Evolutionary conservation across 2,113 vertebrate species (phyloP).

Genomic region (Vulpes lagopus): DNA sequence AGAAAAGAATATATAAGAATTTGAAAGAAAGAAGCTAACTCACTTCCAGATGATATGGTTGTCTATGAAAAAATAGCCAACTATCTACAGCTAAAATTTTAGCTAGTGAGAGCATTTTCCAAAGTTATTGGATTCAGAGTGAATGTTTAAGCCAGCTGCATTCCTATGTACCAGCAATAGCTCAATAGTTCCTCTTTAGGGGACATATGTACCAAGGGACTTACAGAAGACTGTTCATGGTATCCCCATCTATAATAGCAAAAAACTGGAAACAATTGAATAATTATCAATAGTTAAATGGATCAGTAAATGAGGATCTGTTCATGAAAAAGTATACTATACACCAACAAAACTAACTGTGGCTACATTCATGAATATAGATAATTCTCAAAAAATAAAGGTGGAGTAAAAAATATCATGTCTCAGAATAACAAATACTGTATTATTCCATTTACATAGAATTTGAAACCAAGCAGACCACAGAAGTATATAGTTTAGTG

Average conservation of each 20-base stretch:
- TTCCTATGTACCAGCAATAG: not conserved
- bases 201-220: not conserved
- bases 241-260: not conserved
- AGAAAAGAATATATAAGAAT: not conserved
- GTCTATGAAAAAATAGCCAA: not conserved
- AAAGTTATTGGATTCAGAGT: not conserved
- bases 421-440: not conserved
- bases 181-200: not conserved
- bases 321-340: not conserved
- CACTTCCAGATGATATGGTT: not conserved
- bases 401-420: not conserved
- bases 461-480: not conserved
- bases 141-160: not conserved
- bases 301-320: not conserved
- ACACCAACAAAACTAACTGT: not conserved
- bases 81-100: not conserved
- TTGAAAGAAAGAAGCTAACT: not conserved
- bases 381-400: slow-evolving; percentile 8
- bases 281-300: not conserved
- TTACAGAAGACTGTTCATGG: not conserved
- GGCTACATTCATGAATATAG: not conserved
- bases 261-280: not conserved
- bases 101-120: not conserved
- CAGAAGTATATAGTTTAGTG: not conserved
- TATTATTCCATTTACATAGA: not conserved